Conservation (phyloP, 2,888 invertebrate genomes). For the Leptogaster cylindrica region DNA sequence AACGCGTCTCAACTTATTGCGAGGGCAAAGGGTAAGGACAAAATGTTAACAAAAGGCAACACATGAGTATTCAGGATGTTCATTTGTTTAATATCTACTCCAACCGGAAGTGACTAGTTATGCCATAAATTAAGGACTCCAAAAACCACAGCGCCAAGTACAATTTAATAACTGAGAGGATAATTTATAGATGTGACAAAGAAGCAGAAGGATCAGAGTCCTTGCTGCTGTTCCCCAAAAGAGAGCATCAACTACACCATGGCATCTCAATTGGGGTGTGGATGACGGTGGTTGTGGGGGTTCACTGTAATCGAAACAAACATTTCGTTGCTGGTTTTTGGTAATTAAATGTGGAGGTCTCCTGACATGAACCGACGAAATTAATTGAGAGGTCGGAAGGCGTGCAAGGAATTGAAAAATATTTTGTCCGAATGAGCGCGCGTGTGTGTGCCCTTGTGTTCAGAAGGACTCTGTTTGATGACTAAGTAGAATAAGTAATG, state of each 20-base stretch:
- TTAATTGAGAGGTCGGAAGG: constrained; percentile 23
- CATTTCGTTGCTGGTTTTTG: constrained; percentile 25
- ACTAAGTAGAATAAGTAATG: too few species aligned
- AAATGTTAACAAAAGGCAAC: not conserved
- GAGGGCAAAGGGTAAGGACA: not conserved
- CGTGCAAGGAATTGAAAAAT: constrained; percentile 23
- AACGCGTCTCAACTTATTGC: constrained; percentile 10
- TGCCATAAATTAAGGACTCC: constrained; percentile 32
- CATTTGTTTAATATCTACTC: not conserved
- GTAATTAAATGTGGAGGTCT: constrained; percentile 24
- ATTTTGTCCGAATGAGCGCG: too few species aligned
- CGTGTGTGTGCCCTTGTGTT: too few species aligned
- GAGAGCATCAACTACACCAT: not conserved
- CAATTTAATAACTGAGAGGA: constrained; percentile 30
- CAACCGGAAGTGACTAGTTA: constrained; percentile 28
- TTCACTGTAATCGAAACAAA: constrained; percentile 2
- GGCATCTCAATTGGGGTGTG: not conserved
- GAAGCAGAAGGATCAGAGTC: not conserved
- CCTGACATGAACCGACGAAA: constrained; percentile 7
- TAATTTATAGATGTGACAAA: constrained; percentile 32
- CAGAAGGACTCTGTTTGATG: too few species aligned
- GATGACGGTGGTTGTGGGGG: not conserved
- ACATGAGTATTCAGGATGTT: not conserved
- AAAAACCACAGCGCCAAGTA: constrained; percentile 32
- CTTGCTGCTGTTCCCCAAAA: not conserved